Evolutionary conservation across 1,140 invertebrate species (phyloP).

Genomic region (Drosophila kanapiae): DNA sequence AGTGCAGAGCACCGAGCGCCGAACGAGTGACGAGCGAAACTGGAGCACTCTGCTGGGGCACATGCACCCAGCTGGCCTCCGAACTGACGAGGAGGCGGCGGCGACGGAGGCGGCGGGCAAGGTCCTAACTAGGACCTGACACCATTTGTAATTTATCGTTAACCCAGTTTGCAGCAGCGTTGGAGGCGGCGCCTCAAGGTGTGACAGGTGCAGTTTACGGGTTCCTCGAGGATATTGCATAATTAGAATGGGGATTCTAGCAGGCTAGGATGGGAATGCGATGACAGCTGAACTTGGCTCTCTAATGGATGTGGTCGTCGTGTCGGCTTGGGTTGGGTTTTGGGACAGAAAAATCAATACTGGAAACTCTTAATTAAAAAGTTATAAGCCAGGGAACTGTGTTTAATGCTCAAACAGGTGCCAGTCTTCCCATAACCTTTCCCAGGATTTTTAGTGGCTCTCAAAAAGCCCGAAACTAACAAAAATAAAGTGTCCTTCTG

Average conservation of each 20-base stretch:
- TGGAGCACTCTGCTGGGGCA: conserved; percentile 63
- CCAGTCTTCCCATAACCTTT: conserved; percentile 30
- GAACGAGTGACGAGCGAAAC: conserved; percentile 41
- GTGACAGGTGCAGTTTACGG: conserved; percentile 52
- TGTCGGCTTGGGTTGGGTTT: background rate
- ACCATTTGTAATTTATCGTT: conserved; percentile 79
- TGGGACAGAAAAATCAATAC: conserved; percentile 13
- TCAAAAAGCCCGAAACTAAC: conserved; percentile 9
- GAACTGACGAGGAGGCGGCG: background rate
- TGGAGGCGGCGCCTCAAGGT: conserved; percentile 19
- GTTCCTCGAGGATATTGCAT: conserved; percentile 57
- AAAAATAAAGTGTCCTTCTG: conserved; percentile 14
- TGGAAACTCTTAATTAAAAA: conserved; percentile 47
- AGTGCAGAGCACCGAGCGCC: conserved; percentile 10
- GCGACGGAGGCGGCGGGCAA: conserved; percentile 12
- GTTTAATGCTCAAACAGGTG: conserved; percentile 29
- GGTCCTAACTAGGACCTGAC: conserved; percentile 73
- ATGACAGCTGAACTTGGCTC: conserved; percentile 23
- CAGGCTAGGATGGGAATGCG: background rate
- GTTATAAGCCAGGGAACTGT: conserved; percentile 11
- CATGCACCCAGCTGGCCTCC: conserved; percentile 67
- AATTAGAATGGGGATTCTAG: conserved; percentile 53
- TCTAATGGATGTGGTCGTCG: background rate
- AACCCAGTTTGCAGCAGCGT: conserved; percentile 69
- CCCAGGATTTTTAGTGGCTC: background rate